Conservation (phyloP, 1,140 invertebrate genomes). For the Drosophila cardini region DNA sequence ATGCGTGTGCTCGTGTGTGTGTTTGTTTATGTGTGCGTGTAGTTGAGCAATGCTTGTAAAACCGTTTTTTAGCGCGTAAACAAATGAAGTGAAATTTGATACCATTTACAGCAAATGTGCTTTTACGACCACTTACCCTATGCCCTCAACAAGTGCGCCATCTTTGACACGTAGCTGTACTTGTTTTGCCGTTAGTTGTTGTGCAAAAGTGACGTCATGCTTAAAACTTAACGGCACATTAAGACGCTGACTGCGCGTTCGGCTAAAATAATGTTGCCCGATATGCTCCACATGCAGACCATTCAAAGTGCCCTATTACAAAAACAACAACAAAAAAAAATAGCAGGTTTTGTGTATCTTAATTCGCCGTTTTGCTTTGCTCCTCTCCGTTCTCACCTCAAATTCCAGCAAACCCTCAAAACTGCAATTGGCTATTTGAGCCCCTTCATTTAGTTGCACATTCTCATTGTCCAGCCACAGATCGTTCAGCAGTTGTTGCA, state of each 20-base stretch:
- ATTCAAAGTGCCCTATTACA: constrained; percentile 67
- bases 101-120: constrained; percentile 31
- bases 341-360: not conserved
- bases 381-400: constrained; percentile 49
- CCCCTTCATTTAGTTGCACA: constrained; percentile 46
- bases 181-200: constrained; percentile 42
- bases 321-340: constrained; percentile 1
- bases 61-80: constrained; percentile 75
- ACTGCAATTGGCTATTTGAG: constrained; percentile 40
- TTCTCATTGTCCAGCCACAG: constrained; percentile 78
- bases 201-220: constrained; percentile 73
- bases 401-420: constrained; percentile 73
- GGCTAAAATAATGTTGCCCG: constrained; percentile 69
- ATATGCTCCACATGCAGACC: constrained; percentile 62
- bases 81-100: constrained; percentile 77
- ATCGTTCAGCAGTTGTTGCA: constrained; percentile 57
- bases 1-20: constrained; percentile 11
- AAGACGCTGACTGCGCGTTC: constrained; percentile 61
- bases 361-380: no score
- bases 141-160: constrained; percentile 62
- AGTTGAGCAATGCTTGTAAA: constrained; percentile 51
- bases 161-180: constrained; percentile 65
- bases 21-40: constrained; percentile 19
- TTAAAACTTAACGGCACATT: constrained; percentile 53
- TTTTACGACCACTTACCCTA: constrained; percentile 60